Evolutionary conservation across 2,797 vertebrate species (phyloP).

Genomic region (Choloepus didactylus): DNA sequence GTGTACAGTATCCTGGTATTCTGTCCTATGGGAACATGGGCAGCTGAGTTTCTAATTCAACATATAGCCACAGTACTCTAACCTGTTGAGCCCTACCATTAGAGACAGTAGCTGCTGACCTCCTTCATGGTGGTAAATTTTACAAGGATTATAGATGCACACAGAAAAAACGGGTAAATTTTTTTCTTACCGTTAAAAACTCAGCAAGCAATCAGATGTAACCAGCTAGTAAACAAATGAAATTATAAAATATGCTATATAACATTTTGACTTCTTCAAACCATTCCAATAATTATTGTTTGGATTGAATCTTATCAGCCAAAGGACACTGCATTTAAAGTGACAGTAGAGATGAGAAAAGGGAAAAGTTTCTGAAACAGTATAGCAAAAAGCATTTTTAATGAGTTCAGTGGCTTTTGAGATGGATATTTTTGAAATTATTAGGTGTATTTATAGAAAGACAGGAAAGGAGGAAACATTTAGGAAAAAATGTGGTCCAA

Average conservation of each 20-base stretch:
- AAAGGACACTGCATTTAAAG: conserved; percentile 26
- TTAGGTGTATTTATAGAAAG: conserved; percentile 32
- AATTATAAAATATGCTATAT: conserved; percentile 8
- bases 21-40: conserved; percentile 23
- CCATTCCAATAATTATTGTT: conserved; percentile 64
- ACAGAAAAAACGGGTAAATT: not conserved
- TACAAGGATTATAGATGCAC: not conserved
- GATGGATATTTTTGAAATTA: conserved; percentile 15
- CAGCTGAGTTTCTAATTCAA: conserved; percentile 62
- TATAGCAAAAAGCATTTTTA: conserved; percentile 40
- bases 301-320: conserved; percentile 9
- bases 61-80: not conserved
- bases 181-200: conserved; percentile 16
- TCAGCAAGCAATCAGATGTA: not conserved
- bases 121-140: not conserved
- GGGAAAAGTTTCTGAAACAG: conserved; percentile 2
- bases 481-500: not conserved
- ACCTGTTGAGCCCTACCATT: not conserved
- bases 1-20: conserved; percentile 23
- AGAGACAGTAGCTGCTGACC: not conserved
- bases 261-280: conserved; percentile 57
- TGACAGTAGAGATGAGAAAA: conserved; percentile 14
- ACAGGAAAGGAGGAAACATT: not conserved
- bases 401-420: not conserved
- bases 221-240: not conserved